Percentiles rank a stretch among this genome's conserved stretches.
phyloP scores from a whole-genome alignment of 37 sponge, comb jelly and placozoan species.

The Theonella swinhoei region DNA sequence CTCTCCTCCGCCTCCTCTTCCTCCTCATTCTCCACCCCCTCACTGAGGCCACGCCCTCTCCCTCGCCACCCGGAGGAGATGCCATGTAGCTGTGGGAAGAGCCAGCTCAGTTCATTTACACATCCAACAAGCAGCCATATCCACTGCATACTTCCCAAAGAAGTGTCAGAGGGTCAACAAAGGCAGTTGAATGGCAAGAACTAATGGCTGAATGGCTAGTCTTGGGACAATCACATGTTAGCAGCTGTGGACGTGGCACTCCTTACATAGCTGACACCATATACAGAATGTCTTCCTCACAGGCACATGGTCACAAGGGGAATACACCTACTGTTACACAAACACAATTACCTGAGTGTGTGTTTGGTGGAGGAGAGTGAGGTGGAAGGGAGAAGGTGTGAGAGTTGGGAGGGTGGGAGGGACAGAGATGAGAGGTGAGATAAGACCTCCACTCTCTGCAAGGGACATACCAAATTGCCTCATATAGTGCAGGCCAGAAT shows the following conservation, averaged over 20 bases:
- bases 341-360: slow-evolving; percentile 10
- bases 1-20: slow-evolving; percentile 22
- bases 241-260: neutral
- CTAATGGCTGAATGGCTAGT: neutral
- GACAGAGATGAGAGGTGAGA: slow-evolving; percentile 13
- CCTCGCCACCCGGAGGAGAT: neutral
- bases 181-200: slow-evolving; percentile 10
- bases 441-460: slow-evolving; percentile 20
- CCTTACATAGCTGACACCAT: neutral
- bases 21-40: slow-evolving; percentile 14
- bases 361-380: slow-evolving; percentile 1
- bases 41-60: neutral
- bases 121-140: neutral
- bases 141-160: neutral
- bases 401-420: slow-evolving; percentile 36
- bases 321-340: neutral
- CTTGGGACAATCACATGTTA: neutral
- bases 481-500: neutral
- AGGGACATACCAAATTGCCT: neutral
- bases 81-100: neutral
- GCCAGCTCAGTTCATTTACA: neutral
- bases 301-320: no score
- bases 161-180: no score
- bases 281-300: no score
- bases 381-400: slow-evolving; percentile 36